These are phyloP conservation scores for Macquaria ambigua DNA, from an alignment of 2,113 vertebrate genomes.

Conservation along the genomic window DNA sequence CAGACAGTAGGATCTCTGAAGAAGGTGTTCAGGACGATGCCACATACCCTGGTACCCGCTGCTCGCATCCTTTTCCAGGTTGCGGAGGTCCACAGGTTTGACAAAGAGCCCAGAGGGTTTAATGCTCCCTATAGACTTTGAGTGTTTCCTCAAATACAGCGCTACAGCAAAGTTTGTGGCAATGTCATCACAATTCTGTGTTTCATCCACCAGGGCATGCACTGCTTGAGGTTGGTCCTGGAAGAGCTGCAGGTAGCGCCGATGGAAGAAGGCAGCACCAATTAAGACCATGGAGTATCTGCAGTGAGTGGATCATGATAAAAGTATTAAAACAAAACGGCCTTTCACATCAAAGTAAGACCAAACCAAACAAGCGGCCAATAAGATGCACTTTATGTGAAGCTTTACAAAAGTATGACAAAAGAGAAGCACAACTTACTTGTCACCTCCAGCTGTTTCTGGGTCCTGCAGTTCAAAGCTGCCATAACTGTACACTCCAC, in stretches of 20 bases:
- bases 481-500: constrained; percentile 92
- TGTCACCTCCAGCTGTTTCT: constrained; percentile 88
- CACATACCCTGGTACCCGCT: constrained; percentile 95
- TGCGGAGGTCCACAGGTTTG: constrained; percentile 92
- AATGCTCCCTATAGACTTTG: background rate
- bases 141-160: constrained; percentile 72
- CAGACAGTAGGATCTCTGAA: constrained; percentile 94
- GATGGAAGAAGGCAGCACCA: constrained; percentile 93
- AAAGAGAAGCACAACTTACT: constrained; percentile 49
- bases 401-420: background rate
- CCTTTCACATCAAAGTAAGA: background rate
- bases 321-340: background rate
- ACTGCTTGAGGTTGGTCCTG: constrained; percentile 88
- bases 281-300: constrained; percentile 96
- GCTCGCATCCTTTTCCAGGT: constrained; percentile 91
- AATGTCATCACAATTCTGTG: constrained; percentile 97
- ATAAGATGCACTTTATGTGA: background rate
- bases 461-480: constrained; percentile 92
- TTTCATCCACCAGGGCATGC: constrained; percentile 90
- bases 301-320: background rate
- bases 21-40: constrained; percentile 93
- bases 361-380: background rate
- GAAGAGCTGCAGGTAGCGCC: constrained; percentile 90
- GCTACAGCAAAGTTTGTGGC: constrained; percentile 93
- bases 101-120: constrained; percentile 91